Percentiles rank a stretch among this genome's conserved stretches.
Conservation (phyloP, 2,888 invertebrate genomes). For the Synergus itoensis region DNA sequence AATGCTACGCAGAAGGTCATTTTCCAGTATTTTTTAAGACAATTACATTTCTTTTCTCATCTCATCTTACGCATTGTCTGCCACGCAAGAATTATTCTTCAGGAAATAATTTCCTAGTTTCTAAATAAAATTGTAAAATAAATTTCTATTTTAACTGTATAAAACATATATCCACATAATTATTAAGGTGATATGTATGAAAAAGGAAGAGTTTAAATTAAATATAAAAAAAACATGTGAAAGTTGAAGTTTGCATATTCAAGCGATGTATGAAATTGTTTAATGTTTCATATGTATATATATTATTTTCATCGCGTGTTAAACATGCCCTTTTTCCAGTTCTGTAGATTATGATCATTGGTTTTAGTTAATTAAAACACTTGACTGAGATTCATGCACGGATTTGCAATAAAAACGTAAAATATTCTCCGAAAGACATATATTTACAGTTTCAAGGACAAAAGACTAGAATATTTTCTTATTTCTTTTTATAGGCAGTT, state of each 20-base stretch:
- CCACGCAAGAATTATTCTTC: not conserved
- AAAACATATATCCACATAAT: not conserved
- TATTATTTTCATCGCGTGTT: constrained; percentile 1
- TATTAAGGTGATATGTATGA: not conserved
- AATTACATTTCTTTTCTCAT: constrained; percentile 36
- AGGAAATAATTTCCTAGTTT: not conserved
- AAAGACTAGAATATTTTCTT: not conserved
- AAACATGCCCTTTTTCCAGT: not conserved
- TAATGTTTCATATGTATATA: not conserved
- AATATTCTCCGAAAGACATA: not conserved
- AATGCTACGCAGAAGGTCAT: constrained; percentile 26
- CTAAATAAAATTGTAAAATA: not conserved
- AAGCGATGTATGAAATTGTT: not conserved
- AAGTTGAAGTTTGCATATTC: not conserved
- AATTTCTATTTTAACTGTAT: not conserved
- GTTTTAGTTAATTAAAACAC: not conserved
- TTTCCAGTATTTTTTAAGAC: constrained; percentile 15
- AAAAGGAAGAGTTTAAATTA: constrained; percentile 4
- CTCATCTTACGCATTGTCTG: not conserved
- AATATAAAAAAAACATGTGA: not conserved
- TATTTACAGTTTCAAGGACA: not conserved
- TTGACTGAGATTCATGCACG: not conserved
- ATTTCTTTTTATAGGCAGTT: not conserved
- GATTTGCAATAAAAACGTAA: not conserved
- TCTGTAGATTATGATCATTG: not conserved